Percentiles rank a stretch among this genome's conserved stretches.
These are phyloP conservation scores for Martes martes DNA, from an alignment of 2,113 vertebrate species.

Conservation along the genomic window DNA sequence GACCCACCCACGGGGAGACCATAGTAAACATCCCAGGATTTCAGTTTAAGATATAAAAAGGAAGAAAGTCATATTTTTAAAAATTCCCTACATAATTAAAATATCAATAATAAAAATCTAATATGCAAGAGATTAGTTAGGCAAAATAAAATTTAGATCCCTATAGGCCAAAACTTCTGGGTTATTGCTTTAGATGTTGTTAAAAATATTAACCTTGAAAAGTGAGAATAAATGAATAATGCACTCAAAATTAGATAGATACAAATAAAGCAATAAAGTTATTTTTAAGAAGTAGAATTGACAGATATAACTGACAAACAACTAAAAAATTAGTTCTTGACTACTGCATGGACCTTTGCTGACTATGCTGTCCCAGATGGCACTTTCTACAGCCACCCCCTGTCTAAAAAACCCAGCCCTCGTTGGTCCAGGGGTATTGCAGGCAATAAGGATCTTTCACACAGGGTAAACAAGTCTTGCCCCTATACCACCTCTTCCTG, in stretches of 20 bases:
- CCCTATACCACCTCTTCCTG: constrained; percentile 92
- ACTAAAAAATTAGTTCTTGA: background rate
- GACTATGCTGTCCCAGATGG: constrained; percentile 89
- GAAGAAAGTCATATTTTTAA: background rate
- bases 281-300: background rate
- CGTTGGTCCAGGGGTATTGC: constrained; percentile 86
- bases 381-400: constrained; percentile 78
- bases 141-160: background rate
- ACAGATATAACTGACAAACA: background rate
- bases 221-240: background rate
- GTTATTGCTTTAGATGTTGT: background rate
- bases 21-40: background rate
- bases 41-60: background rate
- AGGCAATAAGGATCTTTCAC: constrained; percentile 87
- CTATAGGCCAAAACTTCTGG: background rate
- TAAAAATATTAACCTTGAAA: constrained; percentile 7
- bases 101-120: background rate
- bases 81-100: background rate
- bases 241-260: background rate
- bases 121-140: background rate
- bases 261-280: background rate
- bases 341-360: accelerated
- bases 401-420: constrained; percentile 84
- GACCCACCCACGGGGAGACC: background rate
- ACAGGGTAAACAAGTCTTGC: constrained; percentile 85